Evolutionary conservation across 2,888 invertebrate genomes (phyloP).

Genomic region (Machimus rusticus): DNA sequence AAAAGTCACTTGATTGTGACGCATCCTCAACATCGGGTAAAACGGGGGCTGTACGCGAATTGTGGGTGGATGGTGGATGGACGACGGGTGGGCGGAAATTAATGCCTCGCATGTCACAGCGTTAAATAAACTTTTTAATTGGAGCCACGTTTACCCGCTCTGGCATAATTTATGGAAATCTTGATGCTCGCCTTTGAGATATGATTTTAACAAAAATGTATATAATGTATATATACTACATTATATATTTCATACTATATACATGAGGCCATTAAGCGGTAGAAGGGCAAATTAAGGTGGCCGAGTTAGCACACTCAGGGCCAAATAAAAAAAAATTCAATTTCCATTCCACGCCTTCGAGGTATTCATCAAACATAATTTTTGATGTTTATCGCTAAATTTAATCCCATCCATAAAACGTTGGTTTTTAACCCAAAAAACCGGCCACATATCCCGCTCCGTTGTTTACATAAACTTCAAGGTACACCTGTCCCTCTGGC

Average conservation of each 20-base stretch:
- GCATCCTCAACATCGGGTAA: neutral
- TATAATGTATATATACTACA: neutral
- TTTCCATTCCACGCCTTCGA: slow-evolving; percentile 17
- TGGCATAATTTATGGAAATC: slow-evolving; percentile 26
- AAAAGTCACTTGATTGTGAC: neutral
- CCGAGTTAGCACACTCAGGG: neutral
- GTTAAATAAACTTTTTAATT: slow-evolving; percentile 18
- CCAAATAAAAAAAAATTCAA: slow-evolving; percentile 22
- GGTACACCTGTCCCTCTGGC: neutral
- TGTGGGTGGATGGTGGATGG: neutral
- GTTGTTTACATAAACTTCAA: neutral
- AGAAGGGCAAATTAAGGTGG: neutral
- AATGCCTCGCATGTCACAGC: neutral
- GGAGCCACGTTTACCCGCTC: neutral
- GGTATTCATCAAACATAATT: slow-evolving; percentile 34
- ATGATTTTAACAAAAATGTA: neutral
- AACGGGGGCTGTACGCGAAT: neutral
- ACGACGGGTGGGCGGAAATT: neutral
- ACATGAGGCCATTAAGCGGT: neutral
- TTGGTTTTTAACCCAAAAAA: neutral
- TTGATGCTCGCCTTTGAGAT: neutral
- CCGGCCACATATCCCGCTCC: neutral
- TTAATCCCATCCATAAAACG: slow-evolving; percentile 23
- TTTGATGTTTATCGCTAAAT: slow-evolving; percentile 37
- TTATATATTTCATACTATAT: neutral